Evolutionary conservation across 2,113 vertebrate species (phyloP).

Genomic region (Gadus chalcogrammus): DNA sequence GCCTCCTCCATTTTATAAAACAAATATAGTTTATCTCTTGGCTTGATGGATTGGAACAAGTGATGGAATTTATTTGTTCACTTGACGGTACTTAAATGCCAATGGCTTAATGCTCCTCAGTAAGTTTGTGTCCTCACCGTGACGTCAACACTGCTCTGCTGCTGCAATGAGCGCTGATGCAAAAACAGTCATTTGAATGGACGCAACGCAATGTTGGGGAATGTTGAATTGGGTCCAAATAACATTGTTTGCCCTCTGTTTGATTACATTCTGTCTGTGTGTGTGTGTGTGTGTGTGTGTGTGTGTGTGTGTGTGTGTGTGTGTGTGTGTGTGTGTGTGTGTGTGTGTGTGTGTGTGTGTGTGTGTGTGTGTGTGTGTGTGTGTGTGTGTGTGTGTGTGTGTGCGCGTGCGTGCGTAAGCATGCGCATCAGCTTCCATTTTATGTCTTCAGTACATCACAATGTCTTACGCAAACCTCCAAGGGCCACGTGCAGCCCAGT

Average conservation of each 20-base stretch:
- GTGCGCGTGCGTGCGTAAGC: not conserved
- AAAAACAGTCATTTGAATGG: not conserved
- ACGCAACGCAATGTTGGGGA: constrained; percentile 1
- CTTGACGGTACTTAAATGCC: constrained; percentile 40
- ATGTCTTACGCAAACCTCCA: constrained; percentile 32
- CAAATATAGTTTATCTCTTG: constrained; percentile 62
- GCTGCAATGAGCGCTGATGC: not conserved
- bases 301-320: too few species aligned
- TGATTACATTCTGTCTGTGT: not conserved
- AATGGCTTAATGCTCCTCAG: constrained; percentile 24
- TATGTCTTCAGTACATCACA: constrained; percentile 1
- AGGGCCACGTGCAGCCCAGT: constrained; percentile 41
- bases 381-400: too few species aligned
- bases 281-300: not conserved
- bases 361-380: not conserved
- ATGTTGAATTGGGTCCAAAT: not conserved
- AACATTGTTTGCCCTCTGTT: not conserved
- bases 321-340: too few species aligned
- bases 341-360: not conserved
- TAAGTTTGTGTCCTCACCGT: constrained; percentile 21
- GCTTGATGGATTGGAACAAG: constrained; percentile 51
- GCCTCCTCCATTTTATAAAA: constrained; percentile 47
- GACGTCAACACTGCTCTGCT: constrained; percentile 11
- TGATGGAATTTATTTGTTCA: constrained; percentile 40
- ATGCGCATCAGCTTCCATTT: not conserved